Evolutionary conservation across 2,113 vertebrate genomes (phyloP), one percentile per base, ranked within the genome.

Genomic region (Lynx canadensis): DNA sequence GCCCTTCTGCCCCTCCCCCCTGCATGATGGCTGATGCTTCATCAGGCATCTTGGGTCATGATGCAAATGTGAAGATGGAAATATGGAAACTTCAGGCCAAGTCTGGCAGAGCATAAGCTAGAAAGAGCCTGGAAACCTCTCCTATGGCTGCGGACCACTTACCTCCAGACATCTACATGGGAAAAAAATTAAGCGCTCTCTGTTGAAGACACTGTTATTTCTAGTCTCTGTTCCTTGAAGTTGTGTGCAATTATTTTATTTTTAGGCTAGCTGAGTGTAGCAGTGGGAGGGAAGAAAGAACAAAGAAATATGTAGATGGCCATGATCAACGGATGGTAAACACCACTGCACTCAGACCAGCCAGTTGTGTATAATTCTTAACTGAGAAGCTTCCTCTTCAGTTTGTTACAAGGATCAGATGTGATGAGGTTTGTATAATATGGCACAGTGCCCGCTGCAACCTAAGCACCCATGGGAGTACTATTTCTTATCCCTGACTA

Each of bases 381-480:
- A 45, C 71, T 1, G 55, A 85, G 36, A 52, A 69, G 8, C 29
- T 25, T 78, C n/a, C 66, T 27, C 29, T 85, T 33, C 3, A 3
- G 7, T 13, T 0, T 5, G 60, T 11, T 3, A 5, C 12, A 7
- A 78, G 60, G 60, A 65, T 48, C 38, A 38, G 27, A 48, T 6
- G 69, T 23, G 48, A 38, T 1, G 2, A 13, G 16, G n/a, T 71
- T 50, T 65, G 16, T 76, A 10, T 65, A 57, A 74, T 0, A 29
- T 0, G 15, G 74, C 73, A 9, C 29, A 16, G 52, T 6, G 55
- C 78, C 65, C 38, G 3, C 0, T 15, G 27, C 48, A 33, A n/a
- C 19, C 9, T 3, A 27, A 85, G 38, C 36, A 5, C 19, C 16
- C 50, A 1, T 0, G 25, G 7, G 5, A 3, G 16, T 23, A 9